phyloP scores from a whole-genome alignment of 2,113 vertebrate genomes.

The Myotis brandtii region DNA sequence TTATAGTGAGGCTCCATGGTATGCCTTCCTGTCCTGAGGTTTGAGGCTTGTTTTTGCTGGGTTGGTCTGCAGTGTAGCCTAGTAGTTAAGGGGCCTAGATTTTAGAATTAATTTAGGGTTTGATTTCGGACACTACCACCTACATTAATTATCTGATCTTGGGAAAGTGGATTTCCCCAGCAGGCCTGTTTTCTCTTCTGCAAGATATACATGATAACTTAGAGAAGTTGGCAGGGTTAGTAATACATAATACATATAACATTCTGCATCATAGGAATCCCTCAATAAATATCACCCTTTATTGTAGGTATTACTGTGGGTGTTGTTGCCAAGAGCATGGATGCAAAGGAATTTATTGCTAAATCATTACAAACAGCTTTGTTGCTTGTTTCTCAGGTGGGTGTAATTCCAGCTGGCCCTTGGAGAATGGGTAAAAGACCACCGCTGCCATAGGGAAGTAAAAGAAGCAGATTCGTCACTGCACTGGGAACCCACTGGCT shows the following conservation, averaged over 20 bases:
- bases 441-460: background rate
- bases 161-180: background rate
- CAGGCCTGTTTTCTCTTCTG: background rate
- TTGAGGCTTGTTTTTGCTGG: background rate
- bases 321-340: background rate
- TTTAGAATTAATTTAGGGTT: background rate
- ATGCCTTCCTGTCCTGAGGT: background rate
- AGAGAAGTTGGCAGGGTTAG: background rate
- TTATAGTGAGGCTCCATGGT: background rate
- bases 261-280: background rate
- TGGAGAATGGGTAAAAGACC: background rate
- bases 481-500: background rate
- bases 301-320: background rate
- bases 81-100: background rate
- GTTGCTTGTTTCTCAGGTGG: background rate
- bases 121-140: background rate
- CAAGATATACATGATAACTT: background rate
- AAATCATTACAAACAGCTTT: background rate
- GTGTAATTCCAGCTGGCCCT: background rate
- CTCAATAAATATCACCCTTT: background rate
- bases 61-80: background rate
- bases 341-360: background rate
- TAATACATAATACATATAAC: background rate
- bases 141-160: background rate
- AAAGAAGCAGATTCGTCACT: background rate